Evolutionary conservation across 1,140 invertebrate species (phyloP).

Genomic region (Lineus longissimus): DNA sequence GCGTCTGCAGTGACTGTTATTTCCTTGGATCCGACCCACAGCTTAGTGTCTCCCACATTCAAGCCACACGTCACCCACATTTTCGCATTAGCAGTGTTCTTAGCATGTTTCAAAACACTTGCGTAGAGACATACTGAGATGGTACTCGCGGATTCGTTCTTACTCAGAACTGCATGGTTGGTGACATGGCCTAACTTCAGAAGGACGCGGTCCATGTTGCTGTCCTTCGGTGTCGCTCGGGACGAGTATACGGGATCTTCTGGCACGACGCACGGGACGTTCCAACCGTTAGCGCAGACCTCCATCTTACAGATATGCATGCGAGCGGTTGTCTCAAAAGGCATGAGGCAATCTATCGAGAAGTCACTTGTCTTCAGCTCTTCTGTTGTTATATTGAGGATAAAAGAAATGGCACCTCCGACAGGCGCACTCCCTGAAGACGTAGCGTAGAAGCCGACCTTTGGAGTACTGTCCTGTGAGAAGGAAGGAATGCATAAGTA

Average conservation of each 20-base stretch:
- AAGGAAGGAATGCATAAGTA: no score
- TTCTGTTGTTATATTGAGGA: no score
- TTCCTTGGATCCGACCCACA: neutral
- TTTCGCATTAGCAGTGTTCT: neutral
- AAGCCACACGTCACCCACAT: neutral
- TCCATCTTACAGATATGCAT: constrained; percentile 4
- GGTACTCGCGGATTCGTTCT: neutral
- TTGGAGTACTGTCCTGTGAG: no score
- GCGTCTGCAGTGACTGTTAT: no score
- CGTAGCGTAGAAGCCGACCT: no score
- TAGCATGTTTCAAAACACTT: neutral
- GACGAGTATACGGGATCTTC: neutral
- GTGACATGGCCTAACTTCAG: constrained; percentile 18
- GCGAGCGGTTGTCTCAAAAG: neutral
- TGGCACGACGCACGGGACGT: constrained; percentile 21
- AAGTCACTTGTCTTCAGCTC: no score
- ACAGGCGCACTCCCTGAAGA: no score
- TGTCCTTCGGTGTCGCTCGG: neutral
- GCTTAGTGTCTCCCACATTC: neutral
- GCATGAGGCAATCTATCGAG: neutral
- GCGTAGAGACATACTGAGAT: neutral
- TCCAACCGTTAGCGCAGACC: constrained; percentile 24
- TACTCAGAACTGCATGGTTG: constrained; percentile 13
- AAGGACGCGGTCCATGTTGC: neutral
- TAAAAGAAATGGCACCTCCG: no score